These are phyloP conservation scores for Calliopsis andreniformis DNA, from an alignment of 1,140 invertebrate species.

Conservation along the genomic window DNA sequence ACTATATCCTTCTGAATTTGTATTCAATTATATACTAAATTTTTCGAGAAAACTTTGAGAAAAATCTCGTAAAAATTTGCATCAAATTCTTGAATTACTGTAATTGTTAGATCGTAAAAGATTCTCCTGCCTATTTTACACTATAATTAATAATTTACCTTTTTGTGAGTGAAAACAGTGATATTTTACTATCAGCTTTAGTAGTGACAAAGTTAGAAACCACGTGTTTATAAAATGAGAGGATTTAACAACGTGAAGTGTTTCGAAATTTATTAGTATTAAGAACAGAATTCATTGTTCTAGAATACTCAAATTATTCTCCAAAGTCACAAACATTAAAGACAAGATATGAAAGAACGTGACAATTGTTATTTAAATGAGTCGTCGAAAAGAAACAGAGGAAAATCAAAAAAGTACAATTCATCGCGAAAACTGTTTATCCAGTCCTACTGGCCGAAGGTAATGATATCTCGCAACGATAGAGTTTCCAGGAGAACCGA, in stretches of 20 bases:
- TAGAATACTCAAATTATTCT: no score
- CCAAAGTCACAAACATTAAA: neutral
- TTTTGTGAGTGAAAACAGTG: neutral
- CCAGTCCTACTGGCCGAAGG: constrained; percentile 7
- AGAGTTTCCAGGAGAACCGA: constrained; percentile 2
- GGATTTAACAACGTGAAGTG: no score
- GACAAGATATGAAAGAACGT: constrained; percentile 18
- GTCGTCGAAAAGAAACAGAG: neutral
- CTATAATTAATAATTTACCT: neutral
- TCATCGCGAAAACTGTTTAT: neutral
- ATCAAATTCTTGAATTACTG: no score
- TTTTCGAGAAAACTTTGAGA: no score
- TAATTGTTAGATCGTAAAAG: no score
- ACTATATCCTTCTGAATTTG: no score
- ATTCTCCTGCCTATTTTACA: no score
- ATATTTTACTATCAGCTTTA: neutral
- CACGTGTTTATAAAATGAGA: neutral
- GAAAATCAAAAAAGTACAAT: constrained; percentile 9
- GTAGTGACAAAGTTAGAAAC: neutral
- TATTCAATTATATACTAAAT: no score
- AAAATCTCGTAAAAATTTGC: no score
- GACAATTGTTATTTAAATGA: neutral
- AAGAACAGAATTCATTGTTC: no score
- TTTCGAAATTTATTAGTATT: no score
- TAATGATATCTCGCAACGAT: constrained; percentile 22